Percentiles rank a stretch among this genome's conserved stretches.
These are phyloP conservation scores for Australoheros facetus DNA, from an alignment of 2,797 vertebrate genomes.

Conservation along the genomic window DNA sequence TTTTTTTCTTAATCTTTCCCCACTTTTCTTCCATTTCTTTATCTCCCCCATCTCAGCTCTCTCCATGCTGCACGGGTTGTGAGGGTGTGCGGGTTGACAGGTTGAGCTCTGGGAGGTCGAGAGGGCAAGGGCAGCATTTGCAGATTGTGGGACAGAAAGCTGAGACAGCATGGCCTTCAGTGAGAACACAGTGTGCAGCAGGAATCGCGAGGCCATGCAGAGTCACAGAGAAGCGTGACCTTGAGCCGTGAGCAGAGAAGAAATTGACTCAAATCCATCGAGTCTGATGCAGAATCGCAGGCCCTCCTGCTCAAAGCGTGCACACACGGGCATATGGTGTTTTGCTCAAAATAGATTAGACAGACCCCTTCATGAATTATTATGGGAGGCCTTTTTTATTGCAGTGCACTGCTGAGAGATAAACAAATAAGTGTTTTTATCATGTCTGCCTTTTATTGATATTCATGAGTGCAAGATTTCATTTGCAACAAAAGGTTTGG, in stretches of 20 bases:
- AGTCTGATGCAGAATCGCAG: conserved; percentile 22
- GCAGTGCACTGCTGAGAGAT: conserved; percentile 28
- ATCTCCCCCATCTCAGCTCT: conserved; percentile 15
- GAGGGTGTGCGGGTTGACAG: conserved; percentile 61
- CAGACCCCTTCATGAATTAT: conserved; percentile 49
- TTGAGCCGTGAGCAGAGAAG: conserved; percentile 58
- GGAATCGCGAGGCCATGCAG: conserved; percentile 45
- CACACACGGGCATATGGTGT: conserved; percentile 53
- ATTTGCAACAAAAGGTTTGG: conserved; percentile 49
- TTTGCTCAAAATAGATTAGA: conserved; percentile 56
- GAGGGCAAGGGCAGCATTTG: conserved; percentile 68
- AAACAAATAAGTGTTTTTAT: conserved; percentile 58
- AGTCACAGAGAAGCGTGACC: conserved; percentile 58
- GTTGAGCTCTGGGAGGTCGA: conserved; percentile 69
- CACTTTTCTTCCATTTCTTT: conserved; percentile 22
- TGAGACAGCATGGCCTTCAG: conserved; percentile 77
- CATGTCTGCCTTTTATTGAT: conserved; percentile 52
- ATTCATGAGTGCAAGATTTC: conserved; percentile 59
- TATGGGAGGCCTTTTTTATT: conserved; percentile 43
- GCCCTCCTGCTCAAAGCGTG: conserved; percentile 13
- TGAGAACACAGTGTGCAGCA: conserved; percentile 54
- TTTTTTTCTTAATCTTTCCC: conserved; percentile 43
- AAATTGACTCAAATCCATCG: conserved; percentile 43
- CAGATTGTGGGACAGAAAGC: conserved; percentile 73
- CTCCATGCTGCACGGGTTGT: conserved; percentile 7